Evolutionary conservation across 2,113 vertebrate species (phyloP).

Genomic region (Synchiropus splendidus): DNA sequence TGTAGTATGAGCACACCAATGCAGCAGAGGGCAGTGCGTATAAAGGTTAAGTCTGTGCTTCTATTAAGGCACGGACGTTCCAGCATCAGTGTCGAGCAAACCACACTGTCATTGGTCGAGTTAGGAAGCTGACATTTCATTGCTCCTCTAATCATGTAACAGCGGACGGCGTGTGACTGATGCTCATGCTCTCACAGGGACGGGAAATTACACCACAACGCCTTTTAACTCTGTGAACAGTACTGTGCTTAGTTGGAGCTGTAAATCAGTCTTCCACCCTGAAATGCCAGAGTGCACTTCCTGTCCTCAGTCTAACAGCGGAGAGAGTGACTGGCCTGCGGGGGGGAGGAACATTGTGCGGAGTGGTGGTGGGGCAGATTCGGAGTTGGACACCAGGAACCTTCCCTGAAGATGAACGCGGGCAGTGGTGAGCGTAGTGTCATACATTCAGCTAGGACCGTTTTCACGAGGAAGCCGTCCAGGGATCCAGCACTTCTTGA

Average conservation of each 20-base stretch:
- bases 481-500: no score
- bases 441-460: no score
- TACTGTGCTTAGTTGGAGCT: constrained; percentile 23
- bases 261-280: constrained; percentile 31
- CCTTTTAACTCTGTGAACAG: constrained; percentile 24
- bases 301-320: constrained; percentile 15
- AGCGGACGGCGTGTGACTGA: constrained; percentile 29
- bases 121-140: constrained; percentile 24
- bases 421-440: no score
- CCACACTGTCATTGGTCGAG: constrained; percentile 2
- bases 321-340: constrained; percentile 7
- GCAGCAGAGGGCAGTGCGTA: no score
- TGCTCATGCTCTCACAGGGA: constrained; percentile 17
- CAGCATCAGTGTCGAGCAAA: no score
- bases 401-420: no score
- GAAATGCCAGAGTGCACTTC: constrained; percentile 28
- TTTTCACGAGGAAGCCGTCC: no score
- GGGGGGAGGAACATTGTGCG: not conserved
- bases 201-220: constrained; percentile 28
- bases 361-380: no score
- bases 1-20: no score
- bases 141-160: constrained; percentile 32
- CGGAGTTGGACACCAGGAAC: no score
- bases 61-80: no score
- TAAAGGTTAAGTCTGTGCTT: no score